Conservation (phyloP, 2,113 vertebrate genomes). For the Rallus limicola region DNA sequence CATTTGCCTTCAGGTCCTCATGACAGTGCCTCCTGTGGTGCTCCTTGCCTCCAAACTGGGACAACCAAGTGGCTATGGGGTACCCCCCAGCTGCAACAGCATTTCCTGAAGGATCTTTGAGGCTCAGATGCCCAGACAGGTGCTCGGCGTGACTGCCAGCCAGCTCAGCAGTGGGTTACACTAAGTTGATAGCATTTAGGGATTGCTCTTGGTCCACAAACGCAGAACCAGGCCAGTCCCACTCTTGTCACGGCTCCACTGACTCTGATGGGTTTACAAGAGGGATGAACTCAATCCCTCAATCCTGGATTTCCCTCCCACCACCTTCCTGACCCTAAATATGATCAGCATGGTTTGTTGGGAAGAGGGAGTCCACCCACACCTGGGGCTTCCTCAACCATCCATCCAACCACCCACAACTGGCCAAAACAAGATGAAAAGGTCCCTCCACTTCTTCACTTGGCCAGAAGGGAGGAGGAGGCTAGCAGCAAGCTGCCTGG, state of each 20-base stretch:
- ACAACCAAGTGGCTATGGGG: neutral
- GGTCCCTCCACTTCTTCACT: neutral
- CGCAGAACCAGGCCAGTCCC: neutral
- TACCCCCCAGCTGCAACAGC: rapidly evolving
- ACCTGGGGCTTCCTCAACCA: neutral
- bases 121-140: neutral
- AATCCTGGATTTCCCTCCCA: conserved; percentile 49
- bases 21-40: rapidly evolving
- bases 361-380: neutral
- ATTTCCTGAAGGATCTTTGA: neutral
- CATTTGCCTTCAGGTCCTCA: neutral
- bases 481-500: neutral
- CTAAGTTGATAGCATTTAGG: neutral
- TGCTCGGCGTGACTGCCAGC: neutral
- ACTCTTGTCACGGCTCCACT: rapidly evolving
- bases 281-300: conserved; percentile 57
- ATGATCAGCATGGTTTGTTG: rapidly evolving
- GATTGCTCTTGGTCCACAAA: neutral
- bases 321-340: neutral
- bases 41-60: neutral
- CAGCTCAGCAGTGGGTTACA: neutral
- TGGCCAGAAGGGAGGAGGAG: neutral
- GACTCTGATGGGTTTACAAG: conserved; percentile 27
- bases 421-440: neutral
- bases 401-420: neutral